These are phyloP conservation scores for Maconellicoccus hirsutus DNA, from an alignment of 1,140 invertebrate genomes.

Conservation along the genomic window DNA sequence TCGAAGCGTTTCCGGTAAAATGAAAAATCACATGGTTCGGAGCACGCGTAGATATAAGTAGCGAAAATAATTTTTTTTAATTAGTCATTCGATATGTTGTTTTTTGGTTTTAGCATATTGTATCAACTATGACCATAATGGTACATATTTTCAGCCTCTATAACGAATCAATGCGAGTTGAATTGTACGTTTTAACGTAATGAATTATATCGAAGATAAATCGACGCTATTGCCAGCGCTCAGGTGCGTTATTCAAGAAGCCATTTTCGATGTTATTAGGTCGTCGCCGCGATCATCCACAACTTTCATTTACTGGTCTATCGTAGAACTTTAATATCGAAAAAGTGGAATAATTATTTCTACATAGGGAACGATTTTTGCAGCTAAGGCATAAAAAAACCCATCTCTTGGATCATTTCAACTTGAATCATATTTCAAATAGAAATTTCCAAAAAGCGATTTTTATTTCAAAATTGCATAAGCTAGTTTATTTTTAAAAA, in stretches of 20 bases:
- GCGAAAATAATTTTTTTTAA: not conserved
- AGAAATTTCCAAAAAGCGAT: too few species aligned
- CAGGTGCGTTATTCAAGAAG: not conserved
- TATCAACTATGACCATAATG: not conserved
- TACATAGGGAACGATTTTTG: too few species aligned
- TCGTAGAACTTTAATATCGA: not conserved
- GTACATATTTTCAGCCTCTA: not conserved
- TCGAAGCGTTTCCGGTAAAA: too few species aligned
- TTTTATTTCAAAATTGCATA: too few species aligned
- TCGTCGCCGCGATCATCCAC: not conserved
- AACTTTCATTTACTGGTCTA: not conserved
- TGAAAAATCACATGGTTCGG: too few species aligned
- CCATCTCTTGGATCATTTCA: too few species aligned
- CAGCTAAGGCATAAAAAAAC: too few species aligned
- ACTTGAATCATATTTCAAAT: too few species aligned
- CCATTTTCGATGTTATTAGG: not conserved
- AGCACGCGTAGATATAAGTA: not conserved
- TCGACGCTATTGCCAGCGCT: not conserved
- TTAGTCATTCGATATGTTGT: not conserved
- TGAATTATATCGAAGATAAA: not conserved
- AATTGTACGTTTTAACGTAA: not conserved
- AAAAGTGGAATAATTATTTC: too few species aligned
- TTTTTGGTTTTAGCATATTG: not conserved
- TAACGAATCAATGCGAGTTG: not conserved
- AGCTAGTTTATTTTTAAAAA: too few species aligned